phyloP scores from a whole-genome alignment of 2,113 vertebrate species.

The Urocolius indicus region DNA sequence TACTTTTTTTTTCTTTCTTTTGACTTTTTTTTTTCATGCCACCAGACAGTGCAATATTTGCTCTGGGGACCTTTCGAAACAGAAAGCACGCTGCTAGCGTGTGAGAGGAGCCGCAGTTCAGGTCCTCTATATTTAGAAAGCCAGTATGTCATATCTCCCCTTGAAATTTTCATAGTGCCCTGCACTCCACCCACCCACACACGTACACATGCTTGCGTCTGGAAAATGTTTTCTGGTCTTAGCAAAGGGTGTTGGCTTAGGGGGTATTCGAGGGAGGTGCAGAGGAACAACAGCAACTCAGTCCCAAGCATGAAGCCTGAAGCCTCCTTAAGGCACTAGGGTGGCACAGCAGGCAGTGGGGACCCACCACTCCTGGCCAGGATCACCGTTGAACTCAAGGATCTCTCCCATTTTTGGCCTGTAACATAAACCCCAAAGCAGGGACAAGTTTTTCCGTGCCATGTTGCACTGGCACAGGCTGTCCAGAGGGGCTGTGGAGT shows the following conservation, averaged over 20 bases:
- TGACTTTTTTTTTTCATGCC: background rate
- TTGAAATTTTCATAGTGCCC: slow-evolving; percentile 42
- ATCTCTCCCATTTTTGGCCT: background rate
- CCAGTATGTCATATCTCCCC: slow-evolving; percentile 26
- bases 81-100: background rate
- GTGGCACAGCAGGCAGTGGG: background rate
- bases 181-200: slow-evolving; percentile 38
- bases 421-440: background rate
- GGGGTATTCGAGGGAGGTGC: slow-evolving; percentile 23
- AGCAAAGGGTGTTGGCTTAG: slow-evolving; percentile 25
- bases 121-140: slow-evolving; percentile 53
- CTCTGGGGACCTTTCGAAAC: background rate
- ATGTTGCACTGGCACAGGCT: too few species aligned
- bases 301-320: background rate
- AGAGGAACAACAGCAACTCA: slow-evolving; percentile 1
- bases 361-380: fast-evolving
- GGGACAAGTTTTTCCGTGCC: background rate
- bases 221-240: slow-evolving; percentile 43
- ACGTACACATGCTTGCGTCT: slow-evolving; percentile 16
- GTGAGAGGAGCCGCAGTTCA: background rate
- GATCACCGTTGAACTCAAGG: fast-evolving
- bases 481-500: too few species aligned
- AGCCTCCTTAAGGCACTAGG: background rate
- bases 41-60: slow-evolving; percentile 13
- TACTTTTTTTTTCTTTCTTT: background rate